Conservation (phyloP, 2,797 vertebrate genomes). For the Rhabdomys pumilio region DNA sequence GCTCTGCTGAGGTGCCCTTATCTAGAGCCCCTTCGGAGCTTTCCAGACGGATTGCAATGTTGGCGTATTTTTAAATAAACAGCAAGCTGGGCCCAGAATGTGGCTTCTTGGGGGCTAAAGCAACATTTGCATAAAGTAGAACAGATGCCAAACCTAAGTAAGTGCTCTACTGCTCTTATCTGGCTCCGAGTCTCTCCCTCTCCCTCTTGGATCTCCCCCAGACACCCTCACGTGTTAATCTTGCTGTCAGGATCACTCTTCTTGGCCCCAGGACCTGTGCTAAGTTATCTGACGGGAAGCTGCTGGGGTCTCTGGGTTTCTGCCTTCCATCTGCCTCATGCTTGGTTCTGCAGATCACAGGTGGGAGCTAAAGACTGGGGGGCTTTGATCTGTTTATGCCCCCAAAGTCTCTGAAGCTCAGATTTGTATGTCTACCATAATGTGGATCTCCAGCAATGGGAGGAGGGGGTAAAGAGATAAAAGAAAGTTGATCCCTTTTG, state of each 20-base stretch:
- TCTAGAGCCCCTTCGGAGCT: constrained; percentile 67
- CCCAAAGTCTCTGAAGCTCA: constrained; percentile 34
- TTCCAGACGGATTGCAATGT: constrained; percentile 57
- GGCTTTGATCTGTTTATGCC: constrained; percentile 29
- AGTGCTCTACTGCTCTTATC: constrained; percentile 37
- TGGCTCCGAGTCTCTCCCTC: background rate
- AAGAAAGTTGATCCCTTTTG: background rate
- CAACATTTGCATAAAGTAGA: constrained; percentile 59
- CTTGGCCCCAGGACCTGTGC: background rate
- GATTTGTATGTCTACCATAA: background rate
- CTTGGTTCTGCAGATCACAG: constrained; percentile 26
- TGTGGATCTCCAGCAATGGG: background rate
- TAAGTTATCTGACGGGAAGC: background rate
- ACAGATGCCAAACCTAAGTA: constrained; percentile 57
- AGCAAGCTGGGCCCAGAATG: constrained; percentile 77
- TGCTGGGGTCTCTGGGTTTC: constrained; percentile 12
- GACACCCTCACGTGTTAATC: background rate
- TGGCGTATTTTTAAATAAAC: constrained; percentile 82
- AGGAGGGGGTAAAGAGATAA: background rate
- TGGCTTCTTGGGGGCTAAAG: constrained; percentile 62
- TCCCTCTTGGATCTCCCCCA: background rate
- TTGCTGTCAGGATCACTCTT: background rate
- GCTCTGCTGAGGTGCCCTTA: constrained; percentile 70
- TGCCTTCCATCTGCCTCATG: constrained; percentile 53
- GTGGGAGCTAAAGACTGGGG: background rate